A percentile compares a stretch with the other conserved stretches of the same genome.
Conservation (phyloP, 2,888 invertebrate species). For the Julus scanicus region DNA sequence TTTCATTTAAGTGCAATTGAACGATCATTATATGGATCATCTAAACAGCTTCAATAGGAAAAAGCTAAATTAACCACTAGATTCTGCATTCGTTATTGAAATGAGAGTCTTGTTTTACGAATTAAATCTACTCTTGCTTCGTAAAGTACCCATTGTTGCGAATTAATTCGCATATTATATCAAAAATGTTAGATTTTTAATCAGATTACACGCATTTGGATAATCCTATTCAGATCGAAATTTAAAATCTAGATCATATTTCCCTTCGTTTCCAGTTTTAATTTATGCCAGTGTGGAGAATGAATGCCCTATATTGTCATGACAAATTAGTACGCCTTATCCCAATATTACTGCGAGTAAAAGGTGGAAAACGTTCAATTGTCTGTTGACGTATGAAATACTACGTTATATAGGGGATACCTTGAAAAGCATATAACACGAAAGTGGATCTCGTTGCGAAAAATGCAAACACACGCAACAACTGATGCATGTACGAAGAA, state of each 20-base stretch:
- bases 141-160: too few species aligned
- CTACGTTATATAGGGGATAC: not conserved
- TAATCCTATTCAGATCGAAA: too few species aligned
- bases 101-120: too few species aligned
- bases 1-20: too few species aligned
- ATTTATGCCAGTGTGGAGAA: not conserved
- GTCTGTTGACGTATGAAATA: not conserved
- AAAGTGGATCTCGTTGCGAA: not conserved
- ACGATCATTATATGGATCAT: too few species aligned
- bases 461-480: constrained; percentile 23
- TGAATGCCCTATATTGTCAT: not conserved
- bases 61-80: too few species aligned
- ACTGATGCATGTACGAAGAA: constrained; percentile 1
- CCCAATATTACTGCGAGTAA: not conserved
- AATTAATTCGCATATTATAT: not conserved
- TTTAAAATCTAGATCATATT: too few species aligned
- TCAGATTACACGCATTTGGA: not conserved
- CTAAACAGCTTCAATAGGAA: too few species aligned
- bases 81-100: too few species aligned
- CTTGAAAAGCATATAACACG: not conserved
- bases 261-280: not conserved
- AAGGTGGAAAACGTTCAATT: not conserved
- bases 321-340: not conserved
- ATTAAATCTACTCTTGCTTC: too few species aligned
- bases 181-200: not conserved